Evolutionary conservation across 2,113 vertebrate genomes (phyloP), one percentile per base, ranked within the genome.

Genomic region (Ginglymostoma cirratum): DNA sequence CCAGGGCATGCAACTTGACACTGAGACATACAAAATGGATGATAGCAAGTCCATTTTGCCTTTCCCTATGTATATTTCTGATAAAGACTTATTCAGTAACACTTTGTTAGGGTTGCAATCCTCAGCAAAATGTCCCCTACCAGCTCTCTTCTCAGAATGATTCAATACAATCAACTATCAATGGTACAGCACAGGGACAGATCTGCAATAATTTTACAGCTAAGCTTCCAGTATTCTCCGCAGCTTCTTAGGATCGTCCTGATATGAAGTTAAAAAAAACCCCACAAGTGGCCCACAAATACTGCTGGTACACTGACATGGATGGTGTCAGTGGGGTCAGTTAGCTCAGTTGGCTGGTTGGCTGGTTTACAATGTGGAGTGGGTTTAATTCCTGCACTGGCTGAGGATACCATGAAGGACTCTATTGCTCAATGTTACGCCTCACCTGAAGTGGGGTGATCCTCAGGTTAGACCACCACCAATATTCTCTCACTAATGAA

Each of bases 11-110:
- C 3, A n/a, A n/a, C 45, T 55, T 87, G 85, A 52, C 85, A 27
- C 19, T 7, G 52, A 8, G 30, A 21, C 14, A 92, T 80, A 65
- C 8, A n/a, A n/a, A 92, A 92, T n/a, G 34, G 0, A 61, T 66
- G 55, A 38, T 7, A 21, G 89, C 55, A 38, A 17, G 15, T 65
- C 14, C n/a, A 17, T 42, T 80, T 80, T 19, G 15, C 4, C n/a
- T 78, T n/a, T 38, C 78, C 89, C 89, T 92, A n/a, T 38, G 65
- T 92, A 65, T 66, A 92, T 92, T 92, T n/a, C 55, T 61, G 65
- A 65, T n/a, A 17, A 19, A n/a, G 30, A 66, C 34, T 34, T 34
- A 65, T 38, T 90, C 87, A 65, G 55, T 90, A 61, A 90, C 27
- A n/a, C 19, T 61, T n/a, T 90, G 87, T 65, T 15, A 92, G 38